phyloP scores from a whole-genome alignment of 2,888 invertebrate genomes.

The Acronicta psi region DNA sequence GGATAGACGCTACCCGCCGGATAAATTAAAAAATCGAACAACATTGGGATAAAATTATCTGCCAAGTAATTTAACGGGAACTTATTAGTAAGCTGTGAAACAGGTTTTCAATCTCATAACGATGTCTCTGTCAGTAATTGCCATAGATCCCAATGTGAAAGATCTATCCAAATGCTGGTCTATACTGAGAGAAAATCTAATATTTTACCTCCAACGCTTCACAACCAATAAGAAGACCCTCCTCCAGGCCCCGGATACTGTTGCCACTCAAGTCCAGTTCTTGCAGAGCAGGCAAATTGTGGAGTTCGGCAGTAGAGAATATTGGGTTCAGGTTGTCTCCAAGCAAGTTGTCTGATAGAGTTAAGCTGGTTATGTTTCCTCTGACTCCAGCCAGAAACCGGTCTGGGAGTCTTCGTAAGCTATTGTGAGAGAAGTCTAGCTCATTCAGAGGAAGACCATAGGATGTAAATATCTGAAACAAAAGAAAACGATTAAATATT shows the following conservation, averaged over 20 bases:
- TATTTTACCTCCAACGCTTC: conserved; percentile 90
- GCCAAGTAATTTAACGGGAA: too few species aligned
- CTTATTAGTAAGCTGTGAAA: too few species aligned
- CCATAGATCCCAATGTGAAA: too few species aligned
- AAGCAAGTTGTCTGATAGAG: conserved; percentile 94
- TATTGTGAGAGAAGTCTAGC: conserved; percentile 95
- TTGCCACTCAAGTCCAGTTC: conserved; percentile 94
- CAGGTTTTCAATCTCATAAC: too few species aligned
- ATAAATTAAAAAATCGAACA: too few species aligned
- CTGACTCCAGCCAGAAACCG: conserved; percentile 91
- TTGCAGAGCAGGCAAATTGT: conserved; percentile 92
- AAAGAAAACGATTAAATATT: conserved; percentile 9
- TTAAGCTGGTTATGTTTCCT: conserved; percentile 91
- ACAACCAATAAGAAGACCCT: conserved; percentile 95
- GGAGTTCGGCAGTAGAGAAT: conserved; percentile 95
- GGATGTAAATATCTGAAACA: conserved; percentile 91
- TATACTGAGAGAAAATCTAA: neutral
- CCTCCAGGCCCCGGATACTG: conserved; percentile 94
- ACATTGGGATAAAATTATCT: too few species aligned
- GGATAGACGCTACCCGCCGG: too few species aligned
- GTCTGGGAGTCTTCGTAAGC: conserved; percentile 93
- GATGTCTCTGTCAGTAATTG: too few species aligned
- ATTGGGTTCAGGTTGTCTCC: conserved; percentile 97
- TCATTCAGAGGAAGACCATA: conserved; percentile 92
- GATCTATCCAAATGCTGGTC: too few species aligned